phyloP scores from a whole-genome alignment of 1,140 invertebrate genomes.

The Pristionchus pacificus region DNA sequence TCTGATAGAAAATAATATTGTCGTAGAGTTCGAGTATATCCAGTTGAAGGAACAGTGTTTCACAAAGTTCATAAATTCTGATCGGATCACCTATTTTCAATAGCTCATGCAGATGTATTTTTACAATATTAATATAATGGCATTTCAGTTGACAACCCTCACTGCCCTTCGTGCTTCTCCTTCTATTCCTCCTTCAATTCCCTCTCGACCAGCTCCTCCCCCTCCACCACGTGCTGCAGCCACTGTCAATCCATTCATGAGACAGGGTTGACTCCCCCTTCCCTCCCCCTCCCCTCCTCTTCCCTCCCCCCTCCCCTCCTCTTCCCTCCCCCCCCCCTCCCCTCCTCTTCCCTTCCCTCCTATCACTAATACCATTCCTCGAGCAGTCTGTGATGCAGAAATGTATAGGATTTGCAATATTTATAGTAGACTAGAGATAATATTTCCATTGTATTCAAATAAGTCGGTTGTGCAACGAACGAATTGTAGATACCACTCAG shows the following conservation, averaged over 20 bases:
- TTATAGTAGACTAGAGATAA: too few relatives aligned
- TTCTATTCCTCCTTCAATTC: background rate
- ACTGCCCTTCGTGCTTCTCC: background rate
- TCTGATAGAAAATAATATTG: background rate
- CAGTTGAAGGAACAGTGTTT: background rate
- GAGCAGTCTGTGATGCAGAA: too few relatives aligned
- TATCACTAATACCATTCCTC: too few relatives aligned
- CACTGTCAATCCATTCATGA: background rate
- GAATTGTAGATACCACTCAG: too few relatives aligned
- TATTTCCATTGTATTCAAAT: too few relatives aligned
- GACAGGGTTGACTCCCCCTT: conserved; percentile 9
- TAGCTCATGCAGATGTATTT: too few relatives aligned
- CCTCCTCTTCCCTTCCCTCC: conserved; percentile 8
- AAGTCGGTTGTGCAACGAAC: too few relatives aligned
- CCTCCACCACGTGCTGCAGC: background rate
- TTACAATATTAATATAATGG: background rate
- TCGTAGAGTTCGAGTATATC: background rate
- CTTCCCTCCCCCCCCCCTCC: conserved; percentile 4
- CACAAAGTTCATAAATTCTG: background rate
- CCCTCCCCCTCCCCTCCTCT: conserved; percentile 5
- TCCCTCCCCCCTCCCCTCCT: conserved; percentile 18
- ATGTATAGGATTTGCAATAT: too few relatives aligned
- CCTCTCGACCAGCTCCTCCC: background rate
- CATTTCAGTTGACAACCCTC: background rate
- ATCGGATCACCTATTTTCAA: too few relatives aligned